A percentile compares a stretch with the other conserved stretches of the same genome.
These are phyloP conservation scores for Drosophila asahinai DNA, from an alignment of 1,140 invertebrate genomes.

Conservation along the genomic window DNA sequence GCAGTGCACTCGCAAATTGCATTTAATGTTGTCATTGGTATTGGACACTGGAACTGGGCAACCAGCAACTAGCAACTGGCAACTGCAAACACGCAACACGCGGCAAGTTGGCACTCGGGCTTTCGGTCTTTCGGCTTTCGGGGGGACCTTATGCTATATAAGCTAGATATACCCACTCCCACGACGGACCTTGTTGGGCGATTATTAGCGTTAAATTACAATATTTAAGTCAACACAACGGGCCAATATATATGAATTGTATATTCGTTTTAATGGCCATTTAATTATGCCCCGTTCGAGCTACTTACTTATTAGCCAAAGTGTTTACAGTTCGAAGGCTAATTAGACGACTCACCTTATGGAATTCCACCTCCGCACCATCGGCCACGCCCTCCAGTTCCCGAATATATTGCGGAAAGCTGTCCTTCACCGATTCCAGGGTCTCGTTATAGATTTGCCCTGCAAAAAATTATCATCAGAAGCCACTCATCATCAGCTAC, in stretches of 20 bases:
- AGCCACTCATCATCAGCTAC: neutral
- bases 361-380: constrained; percentile 92
- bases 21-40: constrained; percentile 64
- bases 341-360: constrained; percentile 87
- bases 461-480: constrained; percentile 20
- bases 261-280: constrained; percentile 57
- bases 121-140: constrained; percentile 28
- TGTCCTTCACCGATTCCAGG: constrained; percentile 88
- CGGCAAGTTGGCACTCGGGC: constrained; percentile 17
- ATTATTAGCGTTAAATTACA: constrained; percentile 46
- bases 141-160: constrained; percentile 3
- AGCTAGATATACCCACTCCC: constrained; percentile 42
- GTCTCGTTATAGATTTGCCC: constrained; percentile 90
- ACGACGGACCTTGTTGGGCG: constrained; percentile 31
- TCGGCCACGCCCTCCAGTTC: constrained; percentile 94
- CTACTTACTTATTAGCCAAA: constrained; percentile 24
- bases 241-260: constrained; percentile 36
- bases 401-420: constrained; percentile 92
- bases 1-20: constrained; percentile 40
- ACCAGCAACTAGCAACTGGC: constrained; percentile 9
- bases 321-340: constrained; percentile 31
- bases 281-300: constrained; percentile 50
- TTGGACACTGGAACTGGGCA: constrained; percentile 13
- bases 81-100: constrained; percentile 40
- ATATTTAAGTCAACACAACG: constrained; percentile 33